Evolutionary conservation across 92 coral and sea anemone species (phyloP), one percentile per base, ranked within the genome.

Genomic region (Zoanthus gigantus): DNA sequence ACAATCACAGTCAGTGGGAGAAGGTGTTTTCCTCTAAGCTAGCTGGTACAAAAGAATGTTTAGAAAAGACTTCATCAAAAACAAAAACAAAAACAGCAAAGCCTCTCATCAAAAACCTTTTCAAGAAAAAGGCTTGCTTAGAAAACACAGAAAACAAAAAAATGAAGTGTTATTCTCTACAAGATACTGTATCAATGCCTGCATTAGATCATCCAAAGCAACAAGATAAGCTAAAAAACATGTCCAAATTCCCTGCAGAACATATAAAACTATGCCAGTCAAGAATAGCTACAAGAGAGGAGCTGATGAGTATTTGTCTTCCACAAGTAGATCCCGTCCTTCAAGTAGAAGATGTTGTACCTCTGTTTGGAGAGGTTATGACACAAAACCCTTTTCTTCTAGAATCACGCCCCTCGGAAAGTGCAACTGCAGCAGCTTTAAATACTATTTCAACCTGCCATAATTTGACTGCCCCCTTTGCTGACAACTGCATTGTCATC

Each of bases 1-100:
- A 78, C 11, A 60, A 54, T 31, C 83, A 78, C 71, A n/a, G 71
- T 54, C 54, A 78, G 72, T 78, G 83, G 83, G 83, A 78, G 58
- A 32, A 78, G 17, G 71, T 58, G 15, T 54, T 78, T n/a, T 16
- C 58, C 34, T 78, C 83, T 6, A 78, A 61, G 3, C 58, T 78
- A 75, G 48, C 65, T 50, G 34, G 63, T 0, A 63, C 4, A 75
- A 34, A 75, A 75, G 79, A 23, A 58, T 74, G 79, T 47, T 74
- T 74, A 47, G 13, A 18, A 74, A 74, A 74, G 0, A 60, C 47
- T 15, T 74, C 37, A 48, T n/a, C 60, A 74, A 74, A 74, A 74
- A 16, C 18, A 18, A 8, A 16, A 4, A 75, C 44, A 50, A 75
- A 75, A 75, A 50, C 48, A 37, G 42, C 79, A 48, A 75, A 17